Conservation (phyloP, 35 echinoderm and acorn worm genomes). For the Amphiura filiformis region DNA sequence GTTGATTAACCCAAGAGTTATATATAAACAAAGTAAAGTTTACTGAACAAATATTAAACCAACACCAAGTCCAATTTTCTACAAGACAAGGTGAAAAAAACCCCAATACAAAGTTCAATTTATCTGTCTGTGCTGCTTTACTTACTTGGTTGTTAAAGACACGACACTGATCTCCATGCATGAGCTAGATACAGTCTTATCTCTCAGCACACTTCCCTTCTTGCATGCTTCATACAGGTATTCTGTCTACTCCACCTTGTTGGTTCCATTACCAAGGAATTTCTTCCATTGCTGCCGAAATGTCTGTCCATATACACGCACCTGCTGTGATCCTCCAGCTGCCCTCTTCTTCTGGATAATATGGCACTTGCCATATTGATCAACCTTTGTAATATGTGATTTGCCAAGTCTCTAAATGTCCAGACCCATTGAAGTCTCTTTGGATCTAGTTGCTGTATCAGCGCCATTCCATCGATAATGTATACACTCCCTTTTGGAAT, state of each 20-base stretch:
- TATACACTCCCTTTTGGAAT: slow-evolving; percentile 26
- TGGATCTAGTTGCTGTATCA: too few relatives aligned
- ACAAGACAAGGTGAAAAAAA: too few relatives aligned
- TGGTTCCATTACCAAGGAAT: slow-evolving; percentile 33
- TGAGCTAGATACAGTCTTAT: slow-evolving; percentile 20
- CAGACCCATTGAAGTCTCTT: too few relatives aligned
- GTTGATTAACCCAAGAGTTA: too few relatives aligned
- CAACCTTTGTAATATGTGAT: slow-evolving; percentile 13
- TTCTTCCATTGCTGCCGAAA: slow-evolving; percentile 50
- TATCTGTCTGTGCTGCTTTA: too few relatives aligned
- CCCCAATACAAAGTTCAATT: too few relatives aligned
- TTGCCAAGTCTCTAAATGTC: slow-evolving; percentile 41
- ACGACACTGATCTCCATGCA: slow-evolving; percentile 29
- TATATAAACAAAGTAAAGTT: too few relatives aligned
- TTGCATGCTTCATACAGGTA: slow-evolving; percentile 35
- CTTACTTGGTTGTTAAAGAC: background rate
- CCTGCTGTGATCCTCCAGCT: slow-evolving; percentile 1
- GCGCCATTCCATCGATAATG: too few relatives aligned
- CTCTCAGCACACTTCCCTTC: slow-evolving; percentile 35
- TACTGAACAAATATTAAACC: too few relatives aligned
- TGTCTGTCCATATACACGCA: slow-evolving; percentile 34
- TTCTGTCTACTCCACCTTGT: slow-evolving; percentile 24
- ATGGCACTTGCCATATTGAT: background rate
- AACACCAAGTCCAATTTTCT: too few relatives aligned
- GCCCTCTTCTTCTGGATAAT: slow-evolving; percentile 21